Base-by-base conservation (phyloP, 1,140 invertebrate genomes). In the Subanguina moxae region DNA sequence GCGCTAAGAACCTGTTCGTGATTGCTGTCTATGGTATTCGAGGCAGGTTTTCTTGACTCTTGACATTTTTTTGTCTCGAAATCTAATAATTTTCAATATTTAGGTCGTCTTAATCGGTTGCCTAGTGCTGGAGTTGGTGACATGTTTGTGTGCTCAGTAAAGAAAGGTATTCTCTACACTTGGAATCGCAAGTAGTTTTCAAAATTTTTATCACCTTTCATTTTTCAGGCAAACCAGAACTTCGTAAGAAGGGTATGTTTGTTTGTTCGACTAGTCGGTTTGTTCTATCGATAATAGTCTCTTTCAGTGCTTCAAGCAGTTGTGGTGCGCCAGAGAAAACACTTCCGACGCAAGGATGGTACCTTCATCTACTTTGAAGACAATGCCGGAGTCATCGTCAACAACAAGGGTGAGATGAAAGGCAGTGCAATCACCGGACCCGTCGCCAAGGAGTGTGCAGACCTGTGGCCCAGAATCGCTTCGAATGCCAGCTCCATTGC, bases 361-460 rank as follows among this genome's bases (percentile, higher is more conserved):
- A 89, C 92, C 28, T 96, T 98, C 84, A 93, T 99, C 85, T 97
- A 97, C 83, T 98, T 98, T 85, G 95, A 99, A 85, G 95, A 99
- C 84, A 99, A 98, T 87, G 95, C 95, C 23, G 95, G 94, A 42
- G 95, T 98, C 30, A 98, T 99, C 84, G 95, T 98, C 21, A 98
- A 99, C 85, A 95, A 96, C 84, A 99, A 98, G 86, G 95, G 95
- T 70, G 94, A 98, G 88, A 97, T 98, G 94, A 98, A 98, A 87
- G 95, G 94, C 65, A 96, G 93, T 30, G 94, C 95, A 72, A 97
- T 99, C 78, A 98, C 95, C 61, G 95, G 95, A 75, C 95, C 95
- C 62, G 94, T 99, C 57, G 93, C 95, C 13, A 98, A 98, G 85
- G 95, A 99, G 86, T 98, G 95, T 87, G 95, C 95, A 64, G 95